A percentile compares a stretch with the other conserved stretches of the same genome.
Evolutionary conservation across 2,888 invertebrate species (phyloP).

Genomic region (Anagyrus pseudococci): DNA sequence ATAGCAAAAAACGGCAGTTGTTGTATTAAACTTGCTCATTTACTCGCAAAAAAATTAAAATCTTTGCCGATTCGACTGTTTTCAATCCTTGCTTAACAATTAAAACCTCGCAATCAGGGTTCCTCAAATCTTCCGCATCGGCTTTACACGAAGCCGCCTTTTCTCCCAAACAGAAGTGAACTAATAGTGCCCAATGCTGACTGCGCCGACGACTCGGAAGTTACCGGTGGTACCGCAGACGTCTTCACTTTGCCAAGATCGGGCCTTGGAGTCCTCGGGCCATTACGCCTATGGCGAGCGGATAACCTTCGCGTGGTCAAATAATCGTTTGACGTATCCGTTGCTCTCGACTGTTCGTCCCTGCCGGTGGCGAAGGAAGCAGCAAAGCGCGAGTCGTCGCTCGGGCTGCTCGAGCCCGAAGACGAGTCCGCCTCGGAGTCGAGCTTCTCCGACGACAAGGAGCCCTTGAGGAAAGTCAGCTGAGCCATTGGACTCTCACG

Average conservation of each 20-base stretch:
- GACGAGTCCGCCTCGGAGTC: constrained; percentile 28
- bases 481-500: constrained; percentile 83
- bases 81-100: not conserved
- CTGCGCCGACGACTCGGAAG: constrained; percentile 60
- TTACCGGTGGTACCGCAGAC: constrained; percentile 40
- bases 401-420: constrained; percentile 61
- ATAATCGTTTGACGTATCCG: not conserved
- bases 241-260: constrained; percentile 65
- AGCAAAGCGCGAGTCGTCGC: constrained; percentile 40
- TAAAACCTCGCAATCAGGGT: not conserved
- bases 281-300: constrained; percentile 64
- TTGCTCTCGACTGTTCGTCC: constrained; percentile 20
- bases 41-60: not conserved
- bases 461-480: constrained; percentile 72
- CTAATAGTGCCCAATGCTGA: constrained; percentile 78
- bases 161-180: constrained; percentile 81
- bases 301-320: constrained; percentile 40
- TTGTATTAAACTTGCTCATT: not conserved
- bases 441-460: constrained; percentile 56
- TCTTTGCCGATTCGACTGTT: not conserved
- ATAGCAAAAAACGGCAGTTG: not conserved
- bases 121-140: not conserved
- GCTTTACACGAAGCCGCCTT: constrained; percentile 78
- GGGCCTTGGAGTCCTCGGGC: constrained; percentile 65
- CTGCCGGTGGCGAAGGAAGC: constrained; percentile 38